Percentiles rank a stretch among this genome's conserved stretches.
Conservation (phyloP, 2,888 invertebrate genomes). For the Orthosia gracilis region DNA sequence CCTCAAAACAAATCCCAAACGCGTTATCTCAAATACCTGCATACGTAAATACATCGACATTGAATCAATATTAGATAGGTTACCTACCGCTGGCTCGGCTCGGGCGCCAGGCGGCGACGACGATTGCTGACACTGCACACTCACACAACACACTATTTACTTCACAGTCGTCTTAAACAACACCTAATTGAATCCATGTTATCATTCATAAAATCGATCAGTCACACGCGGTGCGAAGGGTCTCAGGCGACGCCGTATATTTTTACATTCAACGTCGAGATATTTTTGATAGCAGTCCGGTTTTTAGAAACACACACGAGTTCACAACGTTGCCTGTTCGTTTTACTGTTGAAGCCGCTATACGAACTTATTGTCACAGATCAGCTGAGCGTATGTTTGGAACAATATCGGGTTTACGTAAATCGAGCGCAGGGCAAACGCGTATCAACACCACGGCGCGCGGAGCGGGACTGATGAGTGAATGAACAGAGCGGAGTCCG, state of each 20-base stretch:
- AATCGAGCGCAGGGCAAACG: conserved; percentile 55
- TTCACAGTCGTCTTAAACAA: conserved; percentile 85
- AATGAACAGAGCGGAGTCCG: conserved; percentile 77
- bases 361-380: conserved; percentile 80
- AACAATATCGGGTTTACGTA: conserved; percentile 86
- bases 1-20: conserved; percentile 84
- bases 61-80: conserved; percentile 85
- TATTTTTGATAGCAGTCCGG: conserved; percentile 81
- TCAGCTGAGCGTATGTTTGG: conserved; percentile 89
- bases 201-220: conserved; percentile 91
- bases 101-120: conserved; percentile 70
- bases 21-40: conserved; percentile 79
- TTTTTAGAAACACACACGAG: conserved; percentile 70
- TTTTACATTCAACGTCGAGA: conserved; percentile 87
- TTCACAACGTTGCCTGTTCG: conserved; percentile 62
- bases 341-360: conserved; percentile 56
- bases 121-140: conserved; percentile 65
- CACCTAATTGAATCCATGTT: conserved; percentile 90
- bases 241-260: conserved; percentile 88
- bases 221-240: conserved; percentile 87
- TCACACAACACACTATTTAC: conserved; percentile 77
- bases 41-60: conserved; percentile 81
- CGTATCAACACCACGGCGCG: conserved; percentile 72
- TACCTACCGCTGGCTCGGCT: conserved; percentile 79
- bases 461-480: conserved; percentile 85